Conservation (phyloP, 2,797 vertebrate genomes). For the Gila robusta region DNA sequence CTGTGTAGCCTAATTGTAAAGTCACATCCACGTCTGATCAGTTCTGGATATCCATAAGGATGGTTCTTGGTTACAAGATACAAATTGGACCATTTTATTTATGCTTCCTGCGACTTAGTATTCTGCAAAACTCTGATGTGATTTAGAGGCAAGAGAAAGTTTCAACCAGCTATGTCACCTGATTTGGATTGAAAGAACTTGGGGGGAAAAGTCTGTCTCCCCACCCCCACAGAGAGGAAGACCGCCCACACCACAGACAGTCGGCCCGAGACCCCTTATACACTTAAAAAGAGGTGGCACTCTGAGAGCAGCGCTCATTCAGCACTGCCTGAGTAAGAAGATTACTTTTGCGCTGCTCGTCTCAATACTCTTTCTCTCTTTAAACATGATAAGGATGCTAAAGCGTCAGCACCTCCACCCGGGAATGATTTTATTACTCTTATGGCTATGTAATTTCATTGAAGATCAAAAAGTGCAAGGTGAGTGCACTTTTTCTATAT, state of each 20-base stretch:
- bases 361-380: slow-evolving; percentile 77
- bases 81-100: slow-evolving; percentile 6
- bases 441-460: slow-evolving; percentile 92
- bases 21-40: background rate
- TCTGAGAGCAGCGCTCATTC: slow-evolving; percentile 97
- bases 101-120: slow-evolving; percentile 31
- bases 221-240: slow-evolving; percentile 93
- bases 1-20: background rate
- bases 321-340: slow-evolving; percentile 91
- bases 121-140: slow-evolving; percentile 48
- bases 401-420: slow-evolving; percentile 85
- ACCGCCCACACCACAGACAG: slow-evolving; percentile 96
- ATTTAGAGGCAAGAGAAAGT: slow-evolving; percentile 76
- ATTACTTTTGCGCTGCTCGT: slow-evolving; percentile 80
- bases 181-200: slow-evolving; percentile 91
- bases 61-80: background rate
- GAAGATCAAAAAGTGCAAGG: slow-evolving; percentile 96
- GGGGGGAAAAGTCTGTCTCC: slow-evolving; percentile 78
- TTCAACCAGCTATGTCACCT: slow-evolving; percentile 89
- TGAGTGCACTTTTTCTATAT: slow-evolving; percentile 76
- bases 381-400: slow-evolving; percentile 90
- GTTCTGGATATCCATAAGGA: background rate
- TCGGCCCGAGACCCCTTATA: slow-evolving; percentile 95
- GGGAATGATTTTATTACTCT: slow-evolving; percentile 89
- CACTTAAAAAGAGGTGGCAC: slow-evolving; percentile 99